phyloP scores from a whole-genome alignment of 92 coral and sea anemone species.

The Blastomussa wellsi region DNA sequence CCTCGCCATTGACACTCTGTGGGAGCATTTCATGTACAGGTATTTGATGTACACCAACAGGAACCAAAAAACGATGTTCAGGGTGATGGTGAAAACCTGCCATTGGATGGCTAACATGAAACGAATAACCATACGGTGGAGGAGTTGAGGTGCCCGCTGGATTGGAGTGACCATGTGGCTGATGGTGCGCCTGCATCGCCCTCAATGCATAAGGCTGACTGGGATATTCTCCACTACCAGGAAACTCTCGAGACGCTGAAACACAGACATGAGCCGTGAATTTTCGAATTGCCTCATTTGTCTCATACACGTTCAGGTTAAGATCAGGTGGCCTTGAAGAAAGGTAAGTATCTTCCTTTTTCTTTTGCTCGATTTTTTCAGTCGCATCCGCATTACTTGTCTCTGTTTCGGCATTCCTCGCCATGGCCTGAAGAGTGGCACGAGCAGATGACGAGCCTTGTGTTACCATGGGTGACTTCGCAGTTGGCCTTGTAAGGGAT shows the following conservation, averaged over 20 bases:
- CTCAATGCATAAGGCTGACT: constrained; percentile 53
- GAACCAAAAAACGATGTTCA: constrained; percentile 61
- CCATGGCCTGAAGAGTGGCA: constrained; percentile 80
- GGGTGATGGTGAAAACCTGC: constrained; percentile 61
- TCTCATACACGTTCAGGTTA: constrained; percentile 77
- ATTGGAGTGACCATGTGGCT: constrained; percentile 56
- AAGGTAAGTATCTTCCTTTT: constrained; percentile 52
- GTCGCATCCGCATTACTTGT: constrained; percentile 51
- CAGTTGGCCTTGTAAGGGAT: constrained; percentile 29
- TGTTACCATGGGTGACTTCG: constrained; percentile 27
- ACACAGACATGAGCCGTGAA: constrained; percentile 68
- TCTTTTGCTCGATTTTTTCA: constrained; percentile 51
- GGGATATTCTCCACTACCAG: constrained; percentile 63
- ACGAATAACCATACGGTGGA: constrained; percentile 52
- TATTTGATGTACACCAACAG: constrained; percentile 54
- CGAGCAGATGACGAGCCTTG: constrained; percentile 74
- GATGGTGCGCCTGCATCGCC: constrained; percentile 57
- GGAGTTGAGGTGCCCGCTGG: constrained; percentile 56
- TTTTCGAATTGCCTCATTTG: constrained; percentile 86
- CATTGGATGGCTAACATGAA: constrained; percentile 53
- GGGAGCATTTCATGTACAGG: constrained; percentile 61
- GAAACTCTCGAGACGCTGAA: constrained; percentile 67
- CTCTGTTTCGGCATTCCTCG: constrained; percentile 58
- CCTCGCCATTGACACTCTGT: constrained; percentile 75
- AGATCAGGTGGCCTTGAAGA: constrained; percentile 86